A percentile compares a stretch with the other conserved stretches of the same genome.
These are phyloP conservation scores for Apotomis turbidana DNA, from an alignment of 2,888 invertebrate species.

Conservation along the genomic window DNA sequence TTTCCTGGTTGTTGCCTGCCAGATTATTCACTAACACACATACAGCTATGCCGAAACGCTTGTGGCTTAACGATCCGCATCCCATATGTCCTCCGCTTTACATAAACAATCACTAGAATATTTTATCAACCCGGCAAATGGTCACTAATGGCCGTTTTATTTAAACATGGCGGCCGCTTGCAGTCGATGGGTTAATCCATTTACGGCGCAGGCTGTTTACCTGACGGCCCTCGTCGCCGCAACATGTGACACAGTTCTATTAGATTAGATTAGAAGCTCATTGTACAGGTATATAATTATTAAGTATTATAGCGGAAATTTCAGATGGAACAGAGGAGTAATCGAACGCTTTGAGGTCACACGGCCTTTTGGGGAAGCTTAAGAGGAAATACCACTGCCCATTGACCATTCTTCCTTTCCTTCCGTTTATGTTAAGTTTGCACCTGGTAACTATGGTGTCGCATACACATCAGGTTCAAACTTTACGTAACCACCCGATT, in stretches of 20 bases:
- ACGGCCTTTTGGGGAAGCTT: too few species aligned
- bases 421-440: too few species aligned
- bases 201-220: slow-evolving; percentile 44
- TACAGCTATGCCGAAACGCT: neutral
- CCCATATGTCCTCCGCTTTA: neutral
- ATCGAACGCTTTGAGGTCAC: too few species aligned
- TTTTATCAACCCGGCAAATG: slow-evolving; percentile 16
- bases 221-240: slow-evolving; percentile 23
- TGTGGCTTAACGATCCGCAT: neutral
- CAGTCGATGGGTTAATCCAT: slow-evolving; percentile 58
- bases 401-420: too few species aligned
- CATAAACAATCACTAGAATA: slow-evolving; percentile 12
- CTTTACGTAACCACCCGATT: too few species aligned
- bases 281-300: neutral
- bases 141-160: slow-evolving; percentile 36
- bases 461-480: too few species aligned
- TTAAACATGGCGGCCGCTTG: slow-evolving; percentile 22
- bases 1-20: too few species aligned
- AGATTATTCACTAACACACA: neutral
- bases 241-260: slow-evolving; percentile 17
- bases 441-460: too few species aligned
- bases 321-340: neutral
- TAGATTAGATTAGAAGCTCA: slow-evolving; percentile 33
- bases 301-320: neutral
- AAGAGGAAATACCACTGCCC: too few species aligned